Base-by-base conservation (phyloP, 2,113 vertebrate species). In the Dipodomys spectabilis region DNA sequence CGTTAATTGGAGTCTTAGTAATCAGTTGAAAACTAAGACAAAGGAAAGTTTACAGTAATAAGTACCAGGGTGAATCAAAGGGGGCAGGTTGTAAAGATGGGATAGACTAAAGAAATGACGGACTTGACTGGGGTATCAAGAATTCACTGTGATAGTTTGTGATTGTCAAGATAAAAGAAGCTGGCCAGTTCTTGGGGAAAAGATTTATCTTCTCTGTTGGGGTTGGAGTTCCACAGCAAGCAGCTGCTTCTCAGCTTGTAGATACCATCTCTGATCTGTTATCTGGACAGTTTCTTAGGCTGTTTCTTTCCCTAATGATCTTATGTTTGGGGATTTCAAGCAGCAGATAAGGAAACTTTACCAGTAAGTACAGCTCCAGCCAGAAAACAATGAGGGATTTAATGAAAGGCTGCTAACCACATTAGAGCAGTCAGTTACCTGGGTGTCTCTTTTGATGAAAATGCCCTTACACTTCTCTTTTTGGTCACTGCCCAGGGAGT, bases 361-460 rank as follows among this genome's bases (percentile, higher is more conserved):
- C 18, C 82, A 49, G 77, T 79, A 85, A 83, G 45, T 35, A 44
- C 10, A 62, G 69, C 12, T 92, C 57, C 57, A 75, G n/a, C 39
- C 0, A 0, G 79, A 72, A 72, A 91, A 35, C 28, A 18, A 30
- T 69, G 30, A 4, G 12, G 19, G 27, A 45, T 91, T 81, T 74
- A 78, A 89, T 45, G 71, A 94, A 62, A 67, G 0, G 0, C 23
- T 45, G 69, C 18, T 93, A 64, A 92, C 65, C 65, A 92, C 79
- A 68, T 78, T 8, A 68, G 82, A 91, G 49, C 9, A 30, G 88
- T 85, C 84, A 30, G 85, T 85, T 78, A 92, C 78, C 79, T 94
- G 87, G 32, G 79, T 30, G 49, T 87, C 65, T 90, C 22, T 73
- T 95, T 95, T 95, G 87, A 95, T 87, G 89, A 77, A 87, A 74